Evolutionary conservation across 2,888 invertebrate species (phyloP), one percentile per base, ranked within the genome.

Genomic region (Yponomeuta cagnagella): DNA sequence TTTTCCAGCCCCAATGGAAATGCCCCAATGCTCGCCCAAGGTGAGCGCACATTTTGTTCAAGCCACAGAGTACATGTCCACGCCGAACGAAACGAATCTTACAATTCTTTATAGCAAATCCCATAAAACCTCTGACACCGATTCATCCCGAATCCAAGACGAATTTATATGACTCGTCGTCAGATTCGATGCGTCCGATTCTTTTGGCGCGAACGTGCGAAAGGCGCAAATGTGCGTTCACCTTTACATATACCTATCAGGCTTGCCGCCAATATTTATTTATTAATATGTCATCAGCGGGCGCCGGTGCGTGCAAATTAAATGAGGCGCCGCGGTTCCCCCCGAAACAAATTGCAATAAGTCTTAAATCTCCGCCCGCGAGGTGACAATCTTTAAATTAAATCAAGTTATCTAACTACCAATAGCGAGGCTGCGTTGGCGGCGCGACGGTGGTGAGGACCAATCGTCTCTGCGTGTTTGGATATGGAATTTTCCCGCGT

Each of bases 331-430:
- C 87, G 68, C 52, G 67, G 63, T 52, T 72, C 65, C 88, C 85
- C 80, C 82, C 79, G 80, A 86, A 88, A 86, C 88, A 89, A 88
- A 90, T 91, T 90, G 89, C 87, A 83, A 84, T 85, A 86, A 87
- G 85, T 84, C 83, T 83, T 83, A 82, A 86, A 81, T 83, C 83
- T 80, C 78, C 79, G 79, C 75, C 80, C 78, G 72, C 80, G 82
- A 83, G 85, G 84, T 87, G 88, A 88, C 85, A 89, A 89, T 90
- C 89, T 90, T 89, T 89, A 88, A 89, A 89, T 89, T 89, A 87
- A 83, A 89, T 90, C 87, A 85, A 78, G 79, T 86, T 85, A 82
- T 82, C 80, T 81, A 70, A 78, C 82, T 73, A 77, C 91, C 90
- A 90, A 90, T 90, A 77, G 82, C 80, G 75, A 74, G 74, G 72